Percentiles rank a stretch among this genome's conserved stretches.
phyloP scores from a whole-genome alignment of 2,797 vertebrate species.

The Tragopan temminckii region DNA sequence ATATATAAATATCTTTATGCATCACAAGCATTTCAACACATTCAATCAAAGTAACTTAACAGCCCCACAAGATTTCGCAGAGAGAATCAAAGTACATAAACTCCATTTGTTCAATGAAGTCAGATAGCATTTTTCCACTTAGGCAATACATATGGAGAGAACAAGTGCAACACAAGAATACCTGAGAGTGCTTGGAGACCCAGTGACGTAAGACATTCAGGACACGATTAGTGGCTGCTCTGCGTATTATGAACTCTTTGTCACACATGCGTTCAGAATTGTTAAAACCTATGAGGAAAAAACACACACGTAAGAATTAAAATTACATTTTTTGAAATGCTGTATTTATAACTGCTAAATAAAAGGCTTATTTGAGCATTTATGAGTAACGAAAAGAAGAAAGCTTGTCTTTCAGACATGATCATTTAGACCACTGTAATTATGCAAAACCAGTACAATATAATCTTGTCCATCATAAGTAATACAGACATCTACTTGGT shows the following conservation, averaged over 20 bases:
- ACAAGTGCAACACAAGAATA: constrained; percentile 60
- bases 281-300: constrained; percentile 87
- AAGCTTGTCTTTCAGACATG: accelerated
- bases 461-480: neutral
- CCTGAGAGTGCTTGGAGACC: constrained; percentile 98
- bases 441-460: neutral
- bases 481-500: neutral
- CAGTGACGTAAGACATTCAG: constrained; percentile 97
- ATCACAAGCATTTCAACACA: neutral
- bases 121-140: neutral
- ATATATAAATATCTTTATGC: neutral
- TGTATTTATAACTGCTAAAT: accelerated
- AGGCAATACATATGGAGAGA: accelerated
- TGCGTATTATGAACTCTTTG: constrained; percentile 98
- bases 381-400: neutral
- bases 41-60: neutral
- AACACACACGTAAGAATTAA: neutral
- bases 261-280: constrained; percentile 94
- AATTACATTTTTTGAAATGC: neutral
- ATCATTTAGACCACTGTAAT: neutral
- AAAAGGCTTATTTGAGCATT: neutral
- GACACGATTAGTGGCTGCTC: constrained; percentile 95
- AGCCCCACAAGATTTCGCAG: neutral
- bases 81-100: neutral
- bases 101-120: neutral